Conservation (phyloP, 2,888 invertebrate species). For the Leptopilina myrica region DNA sequence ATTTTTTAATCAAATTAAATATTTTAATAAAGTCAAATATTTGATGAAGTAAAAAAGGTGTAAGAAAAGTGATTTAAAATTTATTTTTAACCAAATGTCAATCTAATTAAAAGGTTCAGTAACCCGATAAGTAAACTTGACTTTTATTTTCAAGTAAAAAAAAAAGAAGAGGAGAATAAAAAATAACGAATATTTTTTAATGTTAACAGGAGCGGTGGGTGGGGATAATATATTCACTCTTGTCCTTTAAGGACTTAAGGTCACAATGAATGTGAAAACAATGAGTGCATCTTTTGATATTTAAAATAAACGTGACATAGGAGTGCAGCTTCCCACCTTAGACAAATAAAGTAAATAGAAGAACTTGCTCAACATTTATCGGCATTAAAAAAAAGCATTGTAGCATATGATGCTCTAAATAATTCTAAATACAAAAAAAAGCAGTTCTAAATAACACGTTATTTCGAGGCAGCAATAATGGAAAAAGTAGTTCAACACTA, state of each 20-base stretch:
- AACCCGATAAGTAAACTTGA: too few relatives aligned
- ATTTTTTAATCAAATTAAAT: too few relatives aligned
- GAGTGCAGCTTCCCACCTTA: conserved; percentile 12
- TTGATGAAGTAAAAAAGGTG: too few relatives aligned
- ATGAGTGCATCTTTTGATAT: conserved; percentile 34
- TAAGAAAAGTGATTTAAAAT: neutral
- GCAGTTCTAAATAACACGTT: neutral
- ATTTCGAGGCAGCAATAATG: neutral
- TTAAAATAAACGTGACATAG: conserved; percentile 19
- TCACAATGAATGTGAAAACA: conserved; percentile 29
- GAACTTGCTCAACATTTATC: neutral
- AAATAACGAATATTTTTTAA: too few relatives aligned
- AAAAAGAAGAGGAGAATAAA: too few relatives aligned
- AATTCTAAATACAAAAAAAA: neutral
- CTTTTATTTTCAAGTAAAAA: too few relatives aligned
- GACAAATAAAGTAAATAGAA: conserved; percentile 9
- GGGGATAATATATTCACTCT: conserved; percentile 1
- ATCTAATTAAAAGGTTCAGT: too few relatives aligned
- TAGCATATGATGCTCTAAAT: neutral
- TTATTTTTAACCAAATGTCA: neutral
- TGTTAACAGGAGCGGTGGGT: neutral
- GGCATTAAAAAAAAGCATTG: neutral
- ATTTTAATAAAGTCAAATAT: too few relatives aligned
- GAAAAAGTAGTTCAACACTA: too few relatives aligned
- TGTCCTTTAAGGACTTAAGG: conserved; percentile 23